Conservation (phyloP, 1,140 invertebrate species). For the Pentalonia nigronervosa region DNA sequence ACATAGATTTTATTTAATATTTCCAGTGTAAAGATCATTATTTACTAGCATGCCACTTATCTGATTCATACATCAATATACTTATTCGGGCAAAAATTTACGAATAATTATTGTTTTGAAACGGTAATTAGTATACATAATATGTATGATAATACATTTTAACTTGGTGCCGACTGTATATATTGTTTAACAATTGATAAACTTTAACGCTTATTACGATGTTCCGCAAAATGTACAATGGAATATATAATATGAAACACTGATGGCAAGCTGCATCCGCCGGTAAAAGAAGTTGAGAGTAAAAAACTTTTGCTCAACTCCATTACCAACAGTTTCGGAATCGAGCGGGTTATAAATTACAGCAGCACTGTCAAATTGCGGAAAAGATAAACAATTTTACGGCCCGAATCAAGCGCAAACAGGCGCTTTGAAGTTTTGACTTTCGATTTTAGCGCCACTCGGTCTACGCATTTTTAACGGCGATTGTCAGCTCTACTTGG, state of each 20-base stretch:
- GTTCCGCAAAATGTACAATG: not conserved
- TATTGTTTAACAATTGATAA: slow-evolving; percentile 10
- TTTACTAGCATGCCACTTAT: not conserved
- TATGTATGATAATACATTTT: not conserved
- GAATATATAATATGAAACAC: slow-evolving; percentile 24
- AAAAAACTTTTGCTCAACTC: slow-evolving; percentile 11
- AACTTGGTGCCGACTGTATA: not conserved
- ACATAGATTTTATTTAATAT: not conserved
- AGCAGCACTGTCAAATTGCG: not conserved
- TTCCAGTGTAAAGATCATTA: not conserved
- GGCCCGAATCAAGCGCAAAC: not conserved
- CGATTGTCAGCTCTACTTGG: not conserved
- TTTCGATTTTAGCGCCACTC: not conserved
- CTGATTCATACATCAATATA: not conserved
- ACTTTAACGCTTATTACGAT: not conserved
- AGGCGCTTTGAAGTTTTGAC: not conserved
- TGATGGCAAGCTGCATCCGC: not conserved
- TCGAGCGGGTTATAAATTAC: not conserved
- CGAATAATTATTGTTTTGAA: not conserved
- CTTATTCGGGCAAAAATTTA: not conserved
- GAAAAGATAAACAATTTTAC: not conserved
- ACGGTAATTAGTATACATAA: not conserved
- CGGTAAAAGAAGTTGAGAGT: not conserved
- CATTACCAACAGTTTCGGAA: not conserved
- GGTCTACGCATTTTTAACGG: not conserved